Conservation (phyloP, 2,113 vertebrate species). For the Furnarius figulus region DNA sequence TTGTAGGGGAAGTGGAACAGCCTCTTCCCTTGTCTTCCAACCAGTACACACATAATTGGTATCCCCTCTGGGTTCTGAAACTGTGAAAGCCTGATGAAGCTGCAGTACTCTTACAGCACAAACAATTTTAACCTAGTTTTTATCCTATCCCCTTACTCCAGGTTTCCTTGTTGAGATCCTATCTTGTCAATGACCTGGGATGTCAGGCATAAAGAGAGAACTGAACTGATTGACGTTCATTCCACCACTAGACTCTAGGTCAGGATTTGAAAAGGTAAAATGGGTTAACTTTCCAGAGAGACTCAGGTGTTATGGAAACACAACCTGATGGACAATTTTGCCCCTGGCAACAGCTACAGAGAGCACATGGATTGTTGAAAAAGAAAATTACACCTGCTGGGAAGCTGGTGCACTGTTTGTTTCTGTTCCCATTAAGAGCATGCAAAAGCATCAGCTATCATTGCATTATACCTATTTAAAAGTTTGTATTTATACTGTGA, state of each 20-base stretch:
- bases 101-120: background rate
- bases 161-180: background rate
- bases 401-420: background rate
- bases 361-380: background rate
- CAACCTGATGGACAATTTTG: background rate
- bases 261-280: background rate
- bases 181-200: background rate
- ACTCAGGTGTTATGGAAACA: background rate
- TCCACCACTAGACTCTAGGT: background rate
- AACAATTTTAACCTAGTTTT: background rate
- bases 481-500: background rate
- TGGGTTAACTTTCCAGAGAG: background rate
- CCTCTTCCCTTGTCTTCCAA: background rate
- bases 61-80: background rate
- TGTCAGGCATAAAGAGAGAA: background rate
- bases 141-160: background rate
- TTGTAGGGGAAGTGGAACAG: background rate
- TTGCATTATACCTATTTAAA: background rate
- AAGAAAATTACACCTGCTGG: background rate
- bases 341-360: background rate
- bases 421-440: background rate
- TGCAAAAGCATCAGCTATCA: background rate
- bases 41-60: background rate
- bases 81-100: background rate
- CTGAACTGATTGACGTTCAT: background rate